Conservation (phyloP, 2,113 vertebrate genomes). For the Alethe castanea region DNA sequence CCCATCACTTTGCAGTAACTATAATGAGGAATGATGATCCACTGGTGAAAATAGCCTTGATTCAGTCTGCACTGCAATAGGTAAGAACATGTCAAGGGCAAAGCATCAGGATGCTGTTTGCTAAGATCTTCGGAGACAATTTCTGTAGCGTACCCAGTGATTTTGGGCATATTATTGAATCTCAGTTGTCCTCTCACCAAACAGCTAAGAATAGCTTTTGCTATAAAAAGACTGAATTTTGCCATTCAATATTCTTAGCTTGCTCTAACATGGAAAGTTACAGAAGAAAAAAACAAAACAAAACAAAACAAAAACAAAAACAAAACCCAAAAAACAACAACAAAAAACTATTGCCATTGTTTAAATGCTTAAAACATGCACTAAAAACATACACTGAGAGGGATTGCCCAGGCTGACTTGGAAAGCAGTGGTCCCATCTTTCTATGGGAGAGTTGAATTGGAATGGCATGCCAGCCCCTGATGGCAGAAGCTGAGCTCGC, state of each 20-base stretch:
- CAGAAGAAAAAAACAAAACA: fast-evolving
- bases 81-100: neutral
- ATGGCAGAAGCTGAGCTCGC: neutral
- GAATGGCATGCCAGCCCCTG: neutral
- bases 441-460: neutral
- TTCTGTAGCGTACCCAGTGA: neutral
- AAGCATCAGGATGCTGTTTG: neutral
- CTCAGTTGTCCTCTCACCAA: neutral
- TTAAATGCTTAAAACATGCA: neutral
- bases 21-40: neutral
- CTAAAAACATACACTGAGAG: neutral
- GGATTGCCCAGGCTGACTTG: neutral
- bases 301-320: neutral
- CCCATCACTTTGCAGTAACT: neutral
- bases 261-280: neutral
- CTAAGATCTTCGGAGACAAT: neutral
- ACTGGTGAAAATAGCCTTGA: neutral
- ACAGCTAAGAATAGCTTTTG: neutral
- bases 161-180: neutral
- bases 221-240: neutral
- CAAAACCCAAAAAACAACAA: no score
- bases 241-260: neutral
- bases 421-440: neutral
- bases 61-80: neutral
- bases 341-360: neutral